Evolutionary conservation across 1,140 invertebrate species (phyloP).

Genomic region (Chrysopa pallens): DNA sequence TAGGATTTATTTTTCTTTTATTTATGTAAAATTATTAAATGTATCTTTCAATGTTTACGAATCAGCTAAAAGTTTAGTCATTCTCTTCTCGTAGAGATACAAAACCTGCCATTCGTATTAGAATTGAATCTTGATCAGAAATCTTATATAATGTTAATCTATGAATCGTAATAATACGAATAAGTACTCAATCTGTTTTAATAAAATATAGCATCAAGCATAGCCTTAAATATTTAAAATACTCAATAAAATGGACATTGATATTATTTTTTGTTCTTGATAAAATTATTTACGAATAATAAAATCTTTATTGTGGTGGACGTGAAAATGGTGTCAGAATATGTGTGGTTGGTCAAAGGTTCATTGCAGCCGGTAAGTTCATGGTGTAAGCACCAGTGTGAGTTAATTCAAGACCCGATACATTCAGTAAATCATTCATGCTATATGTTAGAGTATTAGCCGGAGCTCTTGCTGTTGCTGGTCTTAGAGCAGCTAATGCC

Average conservation of each 20-base stretch:
- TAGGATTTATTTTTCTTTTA: too few species aligned
- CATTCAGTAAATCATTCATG: slow-evolving; percentile 45
- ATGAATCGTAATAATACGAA: background rate
- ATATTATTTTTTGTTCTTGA: background rate
- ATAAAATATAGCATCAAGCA: background rate
- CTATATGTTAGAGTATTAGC: slow-evolving; percentile 40
- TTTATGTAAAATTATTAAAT: too few species aligned
- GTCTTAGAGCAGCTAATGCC: slow-evolving; percentile 22
- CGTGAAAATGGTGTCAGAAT: slow-evolving; percentile 11
- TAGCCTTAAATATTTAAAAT: background rate
- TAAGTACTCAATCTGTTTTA: background rate
- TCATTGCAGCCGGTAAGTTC: slow-evolving; percentile 27
- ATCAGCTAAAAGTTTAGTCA: too few species aligned
- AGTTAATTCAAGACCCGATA: slow-evolving; percentile 41
- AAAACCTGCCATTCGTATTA: too few species aligned
- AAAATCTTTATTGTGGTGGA: background rate
- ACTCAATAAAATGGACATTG: background rate
- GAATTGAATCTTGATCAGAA: too few species aligned
- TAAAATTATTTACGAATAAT: background rate
- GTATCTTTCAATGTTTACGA: too few species aligned
- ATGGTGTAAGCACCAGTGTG: slow-evolving; percentile 36
- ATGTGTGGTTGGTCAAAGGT: slow-evolving; percentile 45
- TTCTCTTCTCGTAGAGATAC: too few species aligned
- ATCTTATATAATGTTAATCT: too few species aligned
- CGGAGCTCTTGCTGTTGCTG: slow-evolving; percentile 19